Percentiles rank a stretch among this genome's conserved stretches.
Evolutionary conservation across 2,797 vertebrate species (phyloP).

Genomic region (Aplochiton taeniatus): DNA sequence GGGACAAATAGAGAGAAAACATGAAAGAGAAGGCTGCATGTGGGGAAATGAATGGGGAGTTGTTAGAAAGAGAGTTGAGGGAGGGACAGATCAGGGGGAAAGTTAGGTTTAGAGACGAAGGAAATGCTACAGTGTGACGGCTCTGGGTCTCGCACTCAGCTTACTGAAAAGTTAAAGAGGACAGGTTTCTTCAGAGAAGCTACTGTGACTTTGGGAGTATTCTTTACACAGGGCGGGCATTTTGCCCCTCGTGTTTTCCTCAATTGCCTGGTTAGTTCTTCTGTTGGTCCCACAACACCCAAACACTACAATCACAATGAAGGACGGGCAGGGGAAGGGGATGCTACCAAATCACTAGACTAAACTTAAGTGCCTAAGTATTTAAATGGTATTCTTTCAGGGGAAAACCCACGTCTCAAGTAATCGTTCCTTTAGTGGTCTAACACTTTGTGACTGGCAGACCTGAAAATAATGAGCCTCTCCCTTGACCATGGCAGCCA

Average conservation of each 20-base stretch:
- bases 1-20: background rate
- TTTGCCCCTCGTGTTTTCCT: constrained; percentile 30
- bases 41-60: background rate
- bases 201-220: constrained; percentile 14
- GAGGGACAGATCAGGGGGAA: background rate
- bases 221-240: constrained; percentile 6
- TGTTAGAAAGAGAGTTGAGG: background rate
- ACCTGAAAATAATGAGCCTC: constrained; percentile 40
- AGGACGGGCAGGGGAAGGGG: background rate
- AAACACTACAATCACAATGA: background rate
- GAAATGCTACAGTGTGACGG: background rate
- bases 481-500: constrained; percentile 41
- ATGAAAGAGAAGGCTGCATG: background rate
- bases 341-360: constrained; percentile 40
- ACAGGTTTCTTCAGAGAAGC: constrained; percentile 19
- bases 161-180: constrained; percentile 11
- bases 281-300: constrained; percentile 20
- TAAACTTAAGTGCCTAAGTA: constrained; percentile 24
- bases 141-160: background rate
- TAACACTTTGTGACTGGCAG: constrained; percentile 48
- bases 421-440: constrained; percentile 49
- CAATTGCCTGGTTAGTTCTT: constrained; percentile 31
- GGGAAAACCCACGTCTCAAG: constrained; percentile 10
- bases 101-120: background rate
- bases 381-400: constrained; percentile 44